phyloP scores from a whole-genome alignment of 2,797 vertebrate species.

The Scolopax bukidnonensis region DNA sequence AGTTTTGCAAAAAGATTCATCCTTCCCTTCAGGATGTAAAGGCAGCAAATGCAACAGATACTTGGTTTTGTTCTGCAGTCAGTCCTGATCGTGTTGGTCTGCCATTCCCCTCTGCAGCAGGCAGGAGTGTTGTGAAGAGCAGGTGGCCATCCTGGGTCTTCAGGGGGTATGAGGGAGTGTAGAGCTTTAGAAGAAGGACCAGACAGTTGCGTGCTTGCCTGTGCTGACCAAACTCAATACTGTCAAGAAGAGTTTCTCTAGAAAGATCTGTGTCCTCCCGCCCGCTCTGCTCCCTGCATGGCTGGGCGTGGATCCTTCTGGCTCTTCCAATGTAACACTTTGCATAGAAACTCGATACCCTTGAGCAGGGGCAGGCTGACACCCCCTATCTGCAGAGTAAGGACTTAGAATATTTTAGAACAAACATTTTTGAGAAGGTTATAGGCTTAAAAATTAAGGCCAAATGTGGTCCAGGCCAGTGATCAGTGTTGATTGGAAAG shows the following conservation, averaged over 20 bases:
- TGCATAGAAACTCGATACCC: not conserved
- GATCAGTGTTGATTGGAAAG: not conserved
- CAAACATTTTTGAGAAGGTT: not conserved
- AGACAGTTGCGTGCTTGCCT: not conserved
- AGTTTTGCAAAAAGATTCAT: not conserved
- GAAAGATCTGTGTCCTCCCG: not conserved
- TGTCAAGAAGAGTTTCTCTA: not conserved
- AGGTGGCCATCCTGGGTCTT: not conserved
- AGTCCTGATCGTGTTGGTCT: not conserved
- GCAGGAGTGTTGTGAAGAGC: not conserved
- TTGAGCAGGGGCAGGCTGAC: not conserved
- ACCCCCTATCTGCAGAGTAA: not conserved
- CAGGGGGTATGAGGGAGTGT: not conserved
- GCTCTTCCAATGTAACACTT: not conserved
- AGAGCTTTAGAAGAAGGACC: not conserved
- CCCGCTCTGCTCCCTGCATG: not conserved
- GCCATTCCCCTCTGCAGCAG: rapidly evolving
- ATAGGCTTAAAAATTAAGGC: not conserved
- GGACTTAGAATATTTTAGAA: not conserved
- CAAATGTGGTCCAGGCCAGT: not conserved
- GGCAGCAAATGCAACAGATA: not conserved
- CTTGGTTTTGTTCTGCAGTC: not conserved
- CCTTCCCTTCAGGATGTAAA: not conserved
- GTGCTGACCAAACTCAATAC: not conserved
- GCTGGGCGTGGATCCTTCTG: not conserved